Evolutionary conservation across 2,797 vertebrate species (phyloP).

Genomic region (Phoxinus dragarum): DNA sequence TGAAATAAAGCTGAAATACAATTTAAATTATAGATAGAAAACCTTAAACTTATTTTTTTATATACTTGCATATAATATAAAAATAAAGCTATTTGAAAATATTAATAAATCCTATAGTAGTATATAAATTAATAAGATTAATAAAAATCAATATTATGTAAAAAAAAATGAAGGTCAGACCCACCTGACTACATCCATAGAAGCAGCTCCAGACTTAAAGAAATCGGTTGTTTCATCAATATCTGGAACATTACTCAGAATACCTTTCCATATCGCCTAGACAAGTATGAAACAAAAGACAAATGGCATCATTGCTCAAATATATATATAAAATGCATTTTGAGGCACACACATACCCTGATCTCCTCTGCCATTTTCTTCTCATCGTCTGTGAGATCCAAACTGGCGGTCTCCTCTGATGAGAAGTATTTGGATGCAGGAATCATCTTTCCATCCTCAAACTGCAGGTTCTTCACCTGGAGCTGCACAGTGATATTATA

Average conservation of each 20-base stretch:
- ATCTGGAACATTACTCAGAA: slow-evolving; percentile 87
- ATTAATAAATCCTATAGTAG: background rate
- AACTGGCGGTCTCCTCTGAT: slow-evolving; percentile 76
- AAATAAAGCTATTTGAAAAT: background rate
- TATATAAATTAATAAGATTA: background rate
- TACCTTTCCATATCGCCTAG: slow-evolving; percentile 91
- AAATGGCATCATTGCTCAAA: background rate
- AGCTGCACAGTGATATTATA: slow-evolving; percentile 75
- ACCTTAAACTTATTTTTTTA: too few relatives aligned
- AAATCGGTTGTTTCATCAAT: slow-evolving; percentile 93
- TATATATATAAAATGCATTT: background rate
- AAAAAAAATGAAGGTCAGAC: slow-evolving; percentile 17
- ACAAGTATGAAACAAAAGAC: slow-evolving; percentile 21
- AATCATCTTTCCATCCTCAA: slow-evolving; percentile 97
- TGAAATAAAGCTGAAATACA: background rate
- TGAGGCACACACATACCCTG: slow-evolving; percentile 72
- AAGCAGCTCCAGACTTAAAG: slow-evolving; percentile 96
- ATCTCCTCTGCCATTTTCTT: slow-evolving; percentile 87
- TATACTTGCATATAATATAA: background rate
- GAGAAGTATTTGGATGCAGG: slow-evolving; percentile 92
- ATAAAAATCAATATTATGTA: background rate
- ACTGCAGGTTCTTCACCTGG: slow-evolving; percentile 90
- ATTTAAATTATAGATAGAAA: background rate
- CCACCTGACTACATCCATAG: slow-evolving; percentile 98
- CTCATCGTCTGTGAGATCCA: slow-evolving; percentile 91